phyloP scores from a whole-genome alignment of 2,113 vertebrate genomes.

The Rissa tridactyla region DNA sequence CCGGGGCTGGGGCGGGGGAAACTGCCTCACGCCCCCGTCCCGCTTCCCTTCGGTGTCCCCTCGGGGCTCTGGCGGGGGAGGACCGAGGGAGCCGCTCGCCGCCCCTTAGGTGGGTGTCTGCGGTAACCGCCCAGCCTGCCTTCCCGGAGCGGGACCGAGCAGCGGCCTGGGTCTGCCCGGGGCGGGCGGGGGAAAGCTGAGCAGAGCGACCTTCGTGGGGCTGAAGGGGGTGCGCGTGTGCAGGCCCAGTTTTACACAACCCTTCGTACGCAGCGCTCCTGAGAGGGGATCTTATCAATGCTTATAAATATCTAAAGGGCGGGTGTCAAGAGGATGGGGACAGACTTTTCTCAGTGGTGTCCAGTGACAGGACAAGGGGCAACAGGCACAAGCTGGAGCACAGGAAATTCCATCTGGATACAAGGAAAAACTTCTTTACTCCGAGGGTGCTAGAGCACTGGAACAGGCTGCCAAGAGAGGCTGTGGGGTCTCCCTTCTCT shows the following conservation, averaged over 20 bases:
- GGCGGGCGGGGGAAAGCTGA: no score
- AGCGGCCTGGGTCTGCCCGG: no score
- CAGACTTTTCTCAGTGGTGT: neutral
- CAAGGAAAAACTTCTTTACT: neutral
- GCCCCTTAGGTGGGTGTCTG: neutral
- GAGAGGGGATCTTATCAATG: neutral
- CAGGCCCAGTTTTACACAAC: neutral
- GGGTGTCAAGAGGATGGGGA: neutral
- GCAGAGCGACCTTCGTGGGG: accelerated
- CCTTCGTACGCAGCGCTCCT: accelerated
- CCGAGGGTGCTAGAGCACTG: neutral
- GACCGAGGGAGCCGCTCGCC: neutral
- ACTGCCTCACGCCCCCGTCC: neutral
- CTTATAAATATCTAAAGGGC: neutral
- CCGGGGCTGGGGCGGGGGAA: no score
- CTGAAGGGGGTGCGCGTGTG: accelerated
- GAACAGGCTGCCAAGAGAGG: neutral
- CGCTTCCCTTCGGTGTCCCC: neutral
- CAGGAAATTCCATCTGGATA: neutral
- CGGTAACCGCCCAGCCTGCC: neutral
- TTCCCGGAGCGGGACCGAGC: neutral
- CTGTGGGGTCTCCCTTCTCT: neutral
- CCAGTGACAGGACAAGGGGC: neutral
- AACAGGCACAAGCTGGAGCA: neutral
- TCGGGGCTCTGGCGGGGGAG: neutral